Evolutionary conservation across 2,888 invertebrate species (phyloP), one percentile per base, ranked within the genome.

Genomic region (Epistrophe grossulariae): DNA sequence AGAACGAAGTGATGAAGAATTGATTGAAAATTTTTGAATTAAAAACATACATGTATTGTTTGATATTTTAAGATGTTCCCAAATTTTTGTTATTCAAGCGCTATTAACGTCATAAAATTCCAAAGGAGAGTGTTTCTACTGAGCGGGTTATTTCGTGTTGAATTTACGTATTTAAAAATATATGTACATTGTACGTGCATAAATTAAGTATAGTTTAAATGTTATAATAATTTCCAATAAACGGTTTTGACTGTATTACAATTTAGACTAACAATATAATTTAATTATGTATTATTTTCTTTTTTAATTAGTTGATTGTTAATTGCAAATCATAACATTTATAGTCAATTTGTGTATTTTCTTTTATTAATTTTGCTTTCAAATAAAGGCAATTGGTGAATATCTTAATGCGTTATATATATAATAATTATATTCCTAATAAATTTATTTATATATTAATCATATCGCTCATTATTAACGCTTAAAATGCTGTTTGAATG

Each of bases 351-450:
- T 40, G 31, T 50, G 31, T 71, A 19, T 43, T 38, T 24, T 31
- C 50, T 64, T 11, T 48, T 48, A n/a, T 11, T 17, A 43, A 50
- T 73, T 38, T 60, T 88, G 68, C 76, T 85, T 68, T 79, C 71
- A 87, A 88, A 88, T 85, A 89, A 89, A 90, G 89, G 89, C 89
- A 89, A 89, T 89, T 88, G 88, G 89, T 89, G 88, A 89, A 89
- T 89, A 89, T 88, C 88, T 81, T 71, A 77, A 79, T 84, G 77
- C 74, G 11, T 84, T 50, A 74, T 88, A 73, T 84, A 84, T 79
- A 79, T 78, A 72, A 31, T 59, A 35, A 59, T 59, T 59, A 13
- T 35, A 59, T 24, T 40, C 35, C 24, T 62, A 62, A 19, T 62
- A n/a, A 57, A 60, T 57, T 38, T 15, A 64, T 79, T 35, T 68